phyloP scores from a whole-genome alignment of 2,113 vertebrate species.

The Macaca nemestrina region DNA sequence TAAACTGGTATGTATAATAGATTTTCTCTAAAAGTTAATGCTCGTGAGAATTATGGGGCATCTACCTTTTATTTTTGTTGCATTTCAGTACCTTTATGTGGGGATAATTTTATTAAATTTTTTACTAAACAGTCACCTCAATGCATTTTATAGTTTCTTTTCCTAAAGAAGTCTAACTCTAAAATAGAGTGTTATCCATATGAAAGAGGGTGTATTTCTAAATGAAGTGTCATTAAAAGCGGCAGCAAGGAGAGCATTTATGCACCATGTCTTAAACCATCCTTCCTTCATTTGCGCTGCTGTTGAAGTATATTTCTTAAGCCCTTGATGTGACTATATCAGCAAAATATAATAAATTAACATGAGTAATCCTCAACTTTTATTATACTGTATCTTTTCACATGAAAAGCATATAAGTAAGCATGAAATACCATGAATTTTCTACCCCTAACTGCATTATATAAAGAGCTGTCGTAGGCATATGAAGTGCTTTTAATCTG shows the following conservation, averaged over 20 bases:
- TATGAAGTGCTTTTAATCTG: slow-evolving; percentile 73
- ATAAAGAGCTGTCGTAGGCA: slow-evolving; percentile 52
- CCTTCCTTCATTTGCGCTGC: slow-evolving; percentile 67
- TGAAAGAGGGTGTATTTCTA: slow-evolving; percentile 74
- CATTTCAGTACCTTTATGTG: slow-evolving; percentile 43
- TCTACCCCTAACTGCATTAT: slow-evolving; percentile 63
- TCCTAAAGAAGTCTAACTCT: slow-evolving; percentile 67
- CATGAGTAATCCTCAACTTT: slow-evolving; percentile 65
- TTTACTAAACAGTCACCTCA: slow-evolving; percentile 61
- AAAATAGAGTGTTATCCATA: slow-evolving; percentile 55
- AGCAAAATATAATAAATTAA: slow-evolving; percentile 73
- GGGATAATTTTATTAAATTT: slow-evolving; percentile 63
- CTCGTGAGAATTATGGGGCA: slow-evolving; percentile 48
- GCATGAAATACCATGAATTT: slow-evolving; percentile 71
- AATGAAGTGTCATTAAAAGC: slow-evolving; percentile 76
- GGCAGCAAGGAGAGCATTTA: slow-evolving; percentile 56
- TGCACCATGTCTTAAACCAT: slow-evolving; percentile 65
- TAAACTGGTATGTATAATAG: neutral
- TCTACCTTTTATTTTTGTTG: slow-evolving; percentile 36
- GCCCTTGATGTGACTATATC: slow-evolving; percentile 74
- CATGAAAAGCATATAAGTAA: slow-evolving; percentile 72
- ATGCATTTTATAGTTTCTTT: slow-evolving; percentile 62
- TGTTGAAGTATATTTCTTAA: slow-evolving; percentile 69
- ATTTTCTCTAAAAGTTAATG: slow-evolving; percentile 30
- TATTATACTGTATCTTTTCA: slow-evolving; percentile 74